These are phyloP conservation scores for Coleophora flavipennella DNA, from an alignment of 2,888 invertebrate genomes.

Conservation along the genomic window DNA sequence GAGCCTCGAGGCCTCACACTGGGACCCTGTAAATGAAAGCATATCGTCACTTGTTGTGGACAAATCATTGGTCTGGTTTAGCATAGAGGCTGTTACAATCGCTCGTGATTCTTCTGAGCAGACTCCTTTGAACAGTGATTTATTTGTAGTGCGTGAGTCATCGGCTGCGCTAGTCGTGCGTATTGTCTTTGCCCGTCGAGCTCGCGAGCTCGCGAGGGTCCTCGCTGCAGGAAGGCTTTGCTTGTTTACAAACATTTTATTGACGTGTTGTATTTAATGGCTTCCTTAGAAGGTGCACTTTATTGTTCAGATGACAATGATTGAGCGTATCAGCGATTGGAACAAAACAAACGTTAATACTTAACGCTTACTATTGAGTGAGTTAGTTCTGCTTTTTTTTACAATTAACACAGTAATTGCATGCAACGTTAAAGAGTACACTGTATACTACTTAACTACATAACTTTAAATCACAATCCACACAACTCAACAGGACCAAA, in stretches of 20 bases:
- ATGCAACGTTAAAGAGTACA: too few species aligned
- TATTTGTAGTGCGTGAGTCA: slow-evolving; percentile 64
- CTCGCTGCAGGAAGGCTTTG: slow-evolving; percentile 61
- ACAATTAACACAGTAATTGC: too few species aligned
- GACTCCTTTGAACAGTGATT: slow-evolving; percentile 50
- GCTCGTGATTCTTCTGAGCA: slow-evolving; percentile 62
- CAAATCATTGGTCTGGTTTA: slow-evolving; percentile 71
- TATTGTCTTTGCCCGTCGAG: slow-evolving; percentile 50
- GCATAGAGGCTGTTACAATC: slow-evolving; percentile 56
- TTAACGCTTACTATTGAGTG: too few species aligned
- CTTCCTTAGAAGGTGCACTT: slow-evolving; percentile 58
- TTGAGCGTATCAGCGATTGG: slow-evolving; percentile 30
- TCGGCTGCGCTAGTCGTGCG: slow-evolving; percentile 50
- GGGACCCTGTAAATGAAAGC: slow-evolving; percentile 52
- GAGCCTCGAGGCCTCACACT: slow-evolving; percentile 51
- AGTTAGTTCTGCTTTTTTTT: too few species aligned
- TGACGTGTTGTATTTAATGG: slow-evolving; percentile 64
- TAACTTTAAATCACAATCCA: too few species aligned
- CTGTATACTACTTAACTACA: too few species aligned
- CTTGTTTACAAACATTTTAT: slow-evolving; percentile 72
- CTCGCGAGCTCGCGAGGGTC: slow-evolving; percentile 28
- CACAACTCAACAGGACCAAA: too few species aligned
- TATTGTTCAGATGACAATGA: slow-evolving; percentile 51
- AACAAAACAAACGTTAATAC: slow-evolving; percentile 10
- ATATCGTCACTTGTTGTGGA: slow-evolving; percentile 55